Base-by-base conservation (phyloP, 64 coral and sea anemone species). In the Pachyseris speciosa region DNA sequence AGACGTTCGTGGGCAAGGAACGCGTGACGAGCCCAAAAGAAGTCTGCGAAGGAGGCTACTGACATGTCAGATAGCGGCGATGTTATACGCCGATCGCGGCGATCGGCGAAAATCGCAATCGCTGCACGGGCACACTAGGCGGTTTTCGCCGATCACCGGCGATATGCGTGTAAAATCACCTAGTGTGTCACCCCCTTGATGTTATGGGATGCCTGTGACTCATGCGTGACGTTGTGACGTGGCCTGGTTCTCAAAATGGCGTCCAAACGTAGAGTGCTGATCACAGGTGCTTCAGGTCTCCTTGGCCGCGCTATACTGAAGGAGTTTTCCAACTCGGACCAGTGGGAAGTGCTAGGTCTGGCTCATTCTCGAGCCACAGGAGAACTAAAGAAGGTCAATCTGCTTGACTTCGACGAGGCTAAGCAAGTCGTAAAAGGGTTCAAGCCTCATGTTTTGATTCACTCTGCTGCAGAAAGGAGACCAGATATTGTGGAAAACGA, bases 301-400 rank as follows among this genome's bases (percentile, higher is more conserved):
- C 74, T 98, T 1, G 95, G 95, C 15, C 86, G 95, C 25, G 95
- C 95, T 16, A 68, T 98, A 17, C 59, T 94, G 61, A 98, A 98
- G 37, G 61, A 91, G 66, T 90, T 94, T 22, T 52, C 83, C 1
- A 48, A 53, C 16, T 70, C 74, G 10, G 44, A 86, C 4, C 45
- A 52, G 7, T 94, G 88, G 74, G 50, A 94, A 67, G 53, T 98
- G 25, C 58, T 98, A 30, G 95, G 87, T 19, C 80, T 93, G 70
- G 95, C 91, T 38, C 50, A 91, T 37, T 94, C 87, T 66, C 87
- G 95, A 1, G 74, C 88, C 15, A 64, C 36, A 64, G 91, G 81
- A 37, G 86, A 15, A 58, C 75, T 98, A 8, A 98, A 63, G 58
- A 94, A 98, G 66, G 76, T 94, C 2, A 83, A 98, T 85, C 69